Base-by-base conservation (phyloP, 2,888 invertebrate species). In the Melieria crassipennis region DNA sequence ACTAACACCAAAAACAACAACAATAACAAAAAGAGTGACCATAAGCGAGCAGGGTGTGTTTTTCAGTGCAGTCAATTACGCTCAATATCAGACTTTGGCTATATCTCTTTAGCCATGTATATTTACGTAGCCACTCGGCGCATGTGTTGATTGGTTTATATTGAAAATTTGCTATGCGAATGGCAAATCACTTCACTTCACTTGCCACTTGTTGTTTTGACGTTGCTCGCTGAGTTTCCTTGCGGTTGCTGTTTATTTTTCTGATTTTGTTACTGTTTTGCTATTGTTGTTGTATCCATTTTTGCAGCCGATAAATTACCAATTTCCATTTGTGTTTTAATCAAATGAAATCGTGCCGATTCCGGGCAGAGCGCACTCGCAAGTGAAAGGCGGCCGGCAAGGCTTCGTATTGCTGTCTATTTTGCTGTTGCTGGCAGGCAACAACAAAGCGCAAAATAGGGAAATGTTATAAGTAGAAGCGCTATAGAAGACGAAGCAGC, bases 281-380 rank as follows among this genome's bases (percentile, higher is more conserved):
- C 2, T 30, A 30, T 30, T 30, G 30, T 30, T 30, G 30, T 30
- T 30, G 30, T 30, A 30, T 30, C 30, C 30, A 30, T 63, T 61
- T 67, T 66, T 61, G 64, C 57, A 43, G 61, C 64, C 65, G 67
- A 74, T 74, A 71, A 74, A 71, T 74, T 71, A 72, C 61, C 61
- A 66, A 70, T 70, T 72, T 71, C 63, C 71, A 72, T 72, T 71
- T 73, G 48, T 45, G 62, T 47, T 65, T 65, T 69, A 72, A 72
- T 72, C 72, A 69, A 72, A 74, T 70, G 79, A 81, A 82, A 80
- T 82, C 82, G 82, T 82, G 81, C 81, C 63, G 58, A 61, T 73
- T 69, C 65, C 56, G 11, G 16, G 78, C 16, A 63, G 62, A 63
- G 47, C 52, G 43, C 13, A 52, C 9, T 52, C 52, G 11, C 52